Evolutionary conservation across 2,113 vertebrate species (phyloP).

Genomic region (Gasterosteus nipponicus): DNA sequence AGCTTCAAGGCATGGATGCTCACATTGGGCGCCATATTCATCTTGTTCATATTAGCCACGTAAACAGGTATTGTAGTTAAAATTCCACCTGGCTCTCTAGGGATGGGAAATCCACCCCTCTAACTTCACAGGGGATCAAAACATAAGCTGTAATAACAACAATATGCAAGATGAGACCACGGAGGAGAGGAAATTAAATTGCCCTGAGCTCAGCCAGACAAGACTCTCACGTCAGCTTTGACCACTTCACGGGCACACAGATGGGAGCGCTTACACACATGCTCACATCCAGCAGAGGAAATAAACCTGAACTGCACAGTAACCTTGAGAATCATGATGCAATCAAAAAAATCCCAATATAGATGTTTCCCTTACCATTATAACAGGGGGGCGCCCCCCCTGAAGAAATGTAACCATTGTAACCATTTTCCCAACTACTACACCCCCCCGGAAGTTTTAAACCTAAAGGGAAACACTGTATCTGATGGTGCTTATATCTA

Average conservation of each 20-base stretch:
- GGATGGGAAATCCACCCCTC: constrained; percentile 33
- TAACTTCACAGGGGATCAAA: constrained; percentile 49
- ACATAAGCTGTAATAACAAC: constrained; percentile 64
- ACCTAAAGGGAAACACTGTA: no score
- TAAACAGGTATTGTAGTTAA: constrained; percentile 63
- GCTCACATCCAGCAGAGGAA: constrained; percentile 39
- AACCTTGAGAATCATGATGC: constrained; percentile 59
- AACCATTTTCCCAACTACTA: no score
- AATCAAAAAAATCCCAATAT: constrained; percentile 50
- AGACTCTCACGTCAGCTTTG: constrained; percentile 40
- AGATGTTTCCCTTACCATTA: constrained; percentile 2
- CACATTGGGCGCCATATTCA: constrained; percentile 15
- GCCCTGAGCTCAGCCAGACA: constrained; percentile 58
- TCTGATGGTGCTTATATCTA: no score
- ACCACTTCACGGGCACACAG: constrained; percentile 47
- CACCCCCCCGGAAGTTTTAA: no score
- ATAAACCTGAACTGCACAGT: constrained; percentile 42
- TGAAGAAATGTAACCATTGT: no score
- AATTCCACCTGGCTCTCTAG: constrained; percentile 59
- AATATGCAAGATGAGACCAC: constrained; percentile 50
- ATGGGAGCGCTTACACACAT: constrained; percentile 45
- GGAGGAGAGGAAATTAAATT: constrained; percentile 75
- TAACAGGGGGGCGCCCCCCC: no score
- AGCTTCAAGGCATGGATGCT: neutral
- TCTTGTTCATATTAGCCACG: constrained; percentile 57